Evolutionary conservation across 1,140 invertebrate genomes (phyloP).

Genomic region (Hypothenemus hampei): DNA sequence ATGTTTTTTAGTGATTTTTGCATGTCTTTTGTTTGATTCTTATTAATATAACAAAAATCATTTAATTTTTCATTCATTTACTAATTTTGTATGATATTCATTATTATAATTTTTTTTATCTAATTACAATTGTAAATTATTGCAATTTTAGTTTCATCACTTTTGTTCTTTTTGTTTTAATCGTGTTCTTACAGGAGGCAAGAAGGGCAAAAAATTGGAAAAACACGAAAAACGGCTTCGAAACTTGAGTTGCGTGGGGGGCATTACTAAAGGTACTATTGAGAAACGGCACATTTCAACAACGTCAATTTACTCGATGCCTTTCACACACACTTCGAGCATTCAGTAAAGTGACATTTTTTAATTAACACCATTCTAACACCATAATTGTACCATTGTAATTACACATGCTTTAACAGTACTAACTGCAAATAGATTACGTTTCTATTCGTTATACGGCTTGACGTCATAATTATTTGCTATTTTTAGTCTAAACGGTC

Average conservation of each 20-base stretch:
- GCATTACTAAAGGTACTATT: conserved; percentile 61
- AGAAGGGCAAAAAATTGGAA: conserved; percentile 59
- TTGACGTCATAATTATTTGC: too few species aligned
- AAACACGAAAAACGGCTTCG: conserved; percentile 58
- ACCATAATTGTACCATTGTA: neutral
- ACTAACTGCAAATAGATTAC: too few species aligned
- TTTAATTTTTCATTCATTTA: too few species aligned
- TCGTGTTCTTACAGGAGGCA: conserved; percentile 50
- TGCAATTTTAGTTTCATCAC: too few species aligned
- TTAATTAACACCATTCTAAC: conserved; percentile 1
- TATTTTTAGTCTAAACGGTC: too few species aligned
- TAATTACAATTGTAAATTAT: too few species aligned
- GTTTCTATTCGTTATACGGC: too few species aligned
- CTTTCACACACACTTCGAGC: neutral
- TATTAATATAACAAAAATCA: too few species aligned
- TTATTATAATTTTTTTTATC: neutral
- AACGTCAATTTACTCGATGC: conserved; percentile 9
- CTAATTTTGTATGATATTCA: neutral
- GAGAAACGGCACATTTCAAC: conserved; percentile 21
- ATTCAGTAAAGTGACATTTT: neutral
- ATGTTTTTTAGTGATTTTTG: too few species aligned
- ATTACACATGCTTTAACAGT: neutral
- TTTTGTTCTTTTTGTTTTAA: conserved; percentile 20
- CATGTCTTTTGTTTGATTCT: too few species aligned
- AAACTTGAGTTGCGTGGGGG: conserved; percentile 65